Evolutionary conservation across 2,888 invertebrate species (phyloP).

Genomic region (Drosophila prolongata): DNA sequence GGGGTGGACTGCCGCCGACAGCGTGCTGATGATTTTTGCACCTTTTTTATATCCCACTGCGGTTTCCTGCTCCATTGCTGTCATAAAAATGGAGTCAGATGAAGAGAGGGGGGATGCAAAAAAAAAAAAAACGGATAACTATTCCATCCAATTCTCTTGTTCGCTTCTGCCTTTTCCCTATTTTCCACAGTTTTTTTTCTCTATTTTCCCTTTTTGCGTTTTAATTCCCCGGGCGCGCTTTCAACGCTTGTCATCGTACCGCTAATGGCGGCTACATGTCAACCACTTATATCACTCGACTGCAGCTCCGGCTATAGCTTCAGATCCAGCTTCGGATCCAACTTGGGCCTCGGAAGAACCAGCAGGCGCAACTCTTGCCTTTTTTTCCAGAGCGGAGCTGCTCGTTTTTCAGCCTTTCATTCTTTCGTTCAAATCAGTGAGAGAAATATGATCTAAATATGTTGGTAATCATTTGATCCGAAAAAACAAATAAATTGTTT

Average conservation of each 20-base stretch:
- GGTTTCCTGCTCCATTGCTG: slow-evolving; percentile 62
- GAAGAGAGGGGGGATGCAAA: background rate
- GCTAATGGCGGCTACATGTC: slow-evolving; percentile 80
- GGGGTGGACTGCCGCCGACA: slow-evolving; percentile 48
- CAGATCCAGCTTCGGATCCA: slow-evolving; percentile 11
- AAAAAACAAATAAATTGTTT: too few species aligned
- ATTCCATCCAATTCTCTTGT: slow-evolving; percentile 56
- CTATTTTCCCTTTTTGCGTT: slow-evolving; percentile 54
- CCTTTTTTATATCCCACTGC: slow-evolving; percentile 55
- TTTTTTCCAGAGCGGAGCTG: slow-evolving; percentile 32
- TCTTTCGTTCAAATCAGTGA: slow-evolving; percentile 32
- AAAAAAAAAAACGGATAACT: slow-evolving; percentile 46
- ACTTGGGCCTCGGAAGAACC: slow-evolving; percentile 5
- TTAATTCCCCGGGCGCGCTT: slow-evolving; percentile 76
- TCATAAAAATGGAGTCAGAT: slow-evolving; percentile 41
- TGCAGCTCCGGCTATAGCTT: slow-evolving; percentile 30
- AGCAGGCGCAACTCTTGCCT: slow-evolving; percentile 4
- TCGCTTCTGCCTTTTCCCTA: slow-evolving; percentile 5
- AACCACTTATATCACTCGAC: slow-evolving; percentile 72
- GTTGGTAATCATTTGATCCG: too few species aligned
- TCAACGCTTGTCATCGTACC: slow-evolving; percentile 79
- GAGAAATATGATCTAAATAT: slow-evolving; percentile 2
- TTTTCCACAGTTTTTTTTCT: slow-evolving; percentile 15
- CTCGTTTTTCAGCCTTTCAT: slow-evolving; percentile 68
- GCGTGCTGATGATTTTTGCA: slow-evolving; percentile 74